Evolutionary conservation across 2,113 vertebrate genomes (phyloP).

Genomic region (Dromaius novaehollandiae): DNA sequence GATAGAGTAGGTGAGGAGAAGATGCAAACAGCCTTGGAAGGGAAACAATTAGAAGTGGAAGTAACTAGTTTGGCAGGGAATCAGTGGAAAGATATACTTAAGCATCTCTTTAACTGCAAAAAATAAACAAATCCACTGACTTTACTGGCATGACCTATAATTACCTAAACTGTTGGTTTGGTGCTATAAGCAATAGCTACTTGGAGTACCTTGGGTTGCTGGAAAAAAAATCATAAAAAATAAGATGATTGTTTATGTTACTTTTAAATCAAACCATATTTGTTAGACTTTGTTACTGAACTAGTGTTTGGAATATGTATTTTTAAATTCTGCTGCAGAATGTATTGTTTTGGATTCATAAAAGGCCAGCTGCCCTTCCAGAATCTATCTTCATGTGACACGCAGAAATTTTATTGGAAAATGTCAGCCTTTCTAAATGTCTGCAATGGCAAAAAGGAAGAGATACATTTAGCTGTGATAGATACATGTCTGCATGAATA

Average conservation of each 20-base stretch:
- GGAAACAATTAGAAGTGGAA: neutral
- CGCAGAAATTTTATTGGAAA: conserved; percentile 24
- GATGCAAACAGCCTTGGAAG: neutral
- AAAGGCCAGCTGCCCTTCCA: conserved; percentile 34
- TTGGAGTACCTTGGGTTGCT: neutral
- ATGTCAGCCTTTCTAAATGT: conserved; percentile 37
- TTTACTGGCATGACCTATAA: neutral
- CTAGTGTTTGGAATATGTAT: neutral
- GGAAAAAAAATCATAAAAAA: neutral
- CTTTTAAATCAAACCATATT: neutral
- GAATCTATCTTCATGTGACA: neutral
- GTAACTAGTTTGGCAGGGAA: neutral
- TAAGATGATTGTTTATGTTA: neutral
- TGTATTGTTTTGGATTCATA: neutral
- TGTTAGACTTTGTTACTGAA: neutral
- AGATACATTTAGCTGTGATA: conserved; percentile 32
- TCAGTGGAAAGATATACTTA: neutral
- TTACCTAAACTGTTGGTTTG: neutral
- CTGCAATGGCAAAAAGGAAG: neutral
- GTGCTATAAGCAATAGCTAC: neutral
- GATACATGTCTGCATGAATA: conserved; percentile 49
- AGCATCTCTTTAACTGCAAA: neutral
- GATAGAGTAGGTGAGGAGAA: neutral
- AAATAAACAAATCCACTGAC: neutral
- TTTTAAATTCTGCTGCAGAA: conserved; percentile 45